These are phyloP conservation scores for Caerostris extrusa DNA, from an alignment of 1,140 invertebrate genomes.

Conservation along the genomic window DNA sequence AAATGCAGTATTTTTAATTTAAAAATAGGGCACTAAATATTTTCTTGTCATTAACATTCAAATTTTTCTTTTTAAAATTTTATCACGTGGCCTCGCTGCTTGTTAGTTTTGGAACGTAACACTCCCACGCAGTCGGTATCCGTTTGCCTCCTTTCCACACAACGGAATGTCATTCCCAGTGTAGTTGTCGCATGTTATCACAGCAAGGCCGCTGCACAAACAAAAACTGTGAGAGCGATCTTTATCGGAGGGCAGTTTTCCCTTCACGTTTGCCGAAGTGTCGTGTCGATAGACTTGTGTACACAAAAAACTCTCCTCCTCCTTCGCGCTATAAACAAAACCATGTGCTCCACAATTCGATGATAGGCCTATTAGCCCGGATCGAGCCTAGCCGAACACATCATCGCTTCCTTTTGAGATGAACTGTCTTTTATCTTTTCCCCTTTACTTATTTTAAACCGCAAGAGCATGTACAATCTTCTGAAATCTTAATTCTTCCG, in stretches of 20 bases:
- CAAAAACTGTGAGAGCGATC: background rate
- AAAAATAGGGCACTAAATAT: too few relatives aligned
- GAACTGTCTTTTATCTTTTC: background rate
- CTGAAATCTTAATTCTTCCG: conserved; percentile 23
- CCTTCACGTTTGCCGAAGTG: conserved; percentile 44
- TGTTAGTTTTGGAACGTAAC: background rate
- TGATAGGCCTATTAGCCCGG: background rate
- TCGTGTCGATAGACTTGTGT: conserved; percentile 49
- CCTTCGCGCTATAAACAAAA: conserved; percentile 27
- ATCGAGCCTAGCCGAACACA: background rate
- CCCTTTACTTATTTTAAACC: background rate
- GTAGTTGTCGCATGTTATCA: conserved; percentile 52
- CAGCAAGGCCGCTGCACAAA: conserved; percentile 38
- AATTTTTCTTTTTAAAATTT: background rate
- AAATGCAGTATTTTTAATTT: too few relatives aligned
- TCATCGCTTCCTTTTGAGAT: background rate
- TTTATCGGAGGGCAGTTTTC: conserved; percentile 16
- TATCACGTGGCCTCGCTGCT: background rate
- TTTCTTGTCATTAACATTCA: too few relatives aligned
- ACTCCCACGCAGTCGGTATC: conserved; percentile 6
- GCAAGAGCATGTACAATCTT: background rate
- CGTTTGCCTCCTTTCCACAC: background rate
- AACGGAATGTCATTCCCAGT: conserved; percentile 10
- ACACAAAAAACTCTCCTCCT: background rate
- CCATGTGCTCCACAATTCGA: conserved; percentile 37